Evolutionary conservation across 2,888 invertebrate genomes (phyloP), one percentile per base, ranked within the genome.

Genomic region (Agelastica alni): DNA sequence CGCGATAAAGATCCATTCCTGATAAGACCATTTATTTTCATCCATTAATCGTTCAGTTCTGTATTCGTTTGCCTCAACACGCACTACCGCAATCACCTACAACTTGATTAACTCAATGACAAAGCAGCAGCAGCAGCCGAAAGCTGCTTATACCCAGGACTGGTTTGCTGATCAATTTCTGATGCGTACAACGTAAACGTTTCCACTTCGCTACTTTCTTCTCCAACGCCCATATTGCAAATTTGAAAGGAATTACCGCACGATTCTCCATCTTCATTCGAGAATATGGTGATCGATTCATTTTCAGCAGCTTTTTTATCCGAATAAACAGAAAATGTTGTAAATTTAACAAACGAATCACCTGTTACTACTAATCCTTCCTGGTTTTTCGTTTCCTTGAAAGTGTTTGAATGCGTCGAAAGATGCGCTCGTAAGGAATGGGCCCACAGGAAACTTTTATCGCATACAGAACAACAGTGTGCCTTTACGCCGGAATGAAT

Each of bases 401-500:
- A 13, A 41, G 53, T 45, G 31, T 56, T 60, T 12, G 34, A 18
- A 22, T 60, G 60, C 1, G 53, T 48, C 1, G 49, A 12, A 6
- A 39, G 20, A 56, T 72, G 71, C 4, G 62, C 58, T 56, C 61
- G 60, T 10, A 71, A 58, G 2, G 69, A 66, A 51, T 70, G 65
- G 3, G 67, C 67, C 59, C 71, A 70, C 17, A 68, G 65, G 47
- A 73, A 73, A 10, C 67, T 67, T 54, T 70, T 72, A 7, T 58
- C 62, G 46, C 73, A 73, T 31, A 69, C 49, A 0, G 63, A 56
- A 48, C 73, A 74, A 12, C 63, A 53, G 45, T 73, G 67, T 0
- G 69, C 62, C 42, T 68, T 62, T 30, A 70, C 67, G 18, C 69
- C 69, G 0, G 67, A 62, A 34, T 73, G 73, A n/a, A 67, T 71